phyloP scores from a whole-genome alignment of 2,113 vertebrate genomes.

The Ictalurus punctatus region DNA sequence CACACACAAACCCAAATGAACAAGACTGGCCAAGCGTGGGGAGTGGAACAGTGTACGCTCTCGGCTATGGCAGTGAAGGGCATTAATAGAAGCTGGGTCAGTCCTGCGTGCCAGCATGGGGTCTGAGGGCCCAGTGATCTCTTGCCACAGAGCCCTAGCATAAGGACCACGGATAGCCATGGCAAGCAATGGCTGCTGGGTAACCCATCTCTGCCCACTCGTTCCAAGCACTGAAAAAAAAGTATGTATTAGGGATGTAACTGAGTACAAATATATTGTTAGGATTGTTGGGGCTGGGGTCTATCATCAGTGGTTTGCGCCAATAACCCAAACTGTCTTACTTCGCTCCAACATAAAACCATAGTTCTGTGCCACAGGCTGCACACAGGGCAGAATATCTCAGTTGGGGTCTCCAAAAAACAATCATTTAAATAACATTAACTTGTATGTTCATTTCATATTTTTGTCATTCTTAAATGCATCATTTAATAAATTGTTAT shows the following conservation, averaged over 20 bases:
- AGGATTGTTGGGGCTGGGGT: neutral
- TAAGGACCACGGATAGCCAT: neutral
- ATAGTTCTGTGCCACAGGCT: neutral
- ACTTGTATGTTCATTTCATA: neutral
- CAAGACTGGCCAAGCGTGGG: neutral
- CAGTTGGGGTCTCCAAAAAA: neutral
- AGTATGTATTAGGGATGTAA: neutral
- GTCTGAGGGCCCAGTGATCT: neutral
- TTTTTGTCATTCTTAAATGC: neutral
- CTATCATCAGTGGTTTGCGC: too few relatives aligned
- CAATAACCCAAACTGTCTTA: neutral
- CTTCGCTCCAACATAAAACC: neutral
- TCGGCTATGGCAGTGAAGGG: neutral
- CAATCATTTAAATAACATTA: neutral
- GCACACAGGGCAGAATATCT: neutral
- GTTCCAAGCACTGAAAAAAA: neutral
- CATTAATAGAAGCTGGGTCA: neutral
- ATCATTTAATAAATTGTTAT: neutral
- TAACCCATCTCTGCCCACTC: neutral
- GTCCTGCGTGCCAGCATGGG: neutral
- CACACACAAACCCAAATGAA: neutral
- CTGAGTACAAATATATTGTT: neutral
- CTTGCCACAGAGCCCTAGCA: neutral
- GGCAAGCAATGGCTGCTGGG: neutral
- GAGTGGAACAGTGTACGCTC: neutral